Conservation (phyloP, 30 jellyfish, hydroid and myxozoan genomes). For the Aurelia coerulea region DNA sequence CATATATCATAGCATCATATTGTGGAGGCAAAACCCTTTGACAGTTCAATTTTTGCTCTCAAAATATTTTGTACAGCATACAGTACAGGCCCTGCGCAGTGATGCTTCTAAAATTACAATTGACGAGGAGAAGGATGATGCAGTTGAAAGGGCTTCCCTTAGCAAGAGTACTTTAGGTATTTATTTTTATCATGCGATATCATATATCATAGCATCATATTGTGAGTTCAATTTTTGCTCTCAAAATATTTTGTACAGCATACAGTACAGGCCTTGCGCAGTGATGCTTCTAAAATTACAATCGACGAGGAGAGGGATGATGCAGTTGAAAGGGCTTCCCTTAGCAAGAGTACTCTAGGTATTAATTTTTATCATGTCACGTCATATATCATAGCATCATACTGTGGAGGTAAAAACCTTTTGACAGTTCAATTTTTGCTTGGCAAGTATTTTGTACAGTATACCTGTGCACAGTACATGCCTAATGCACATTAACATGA, state of each 20-base stretch:
- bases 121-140: slow-evolving; percentile 66
- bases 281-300: slow-evolving; percentile 70
- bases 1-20: not conserved
- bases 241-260: too few species aligned
- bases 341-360: not conserved
- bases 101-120: slow-evolving; percentile 67
- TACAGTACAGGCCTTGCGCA: not conserved
- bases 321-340: slow-evolving; percentile 26
- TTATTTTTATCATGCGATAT: not conserved
- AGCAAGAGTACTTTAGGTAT: slow-evolving; percentile 45
- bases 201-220: not conserved
- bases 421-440: too few species aligned
- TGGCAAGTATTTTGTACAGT: too few species aligned
- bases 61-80: too few species aligned
- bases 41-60: too few species aligned
- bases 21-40: too few species aligned
- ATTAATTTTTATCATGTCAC: too few species aligned
- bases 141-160: slow-evolving; percentile 26
- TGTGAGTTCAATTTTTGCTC: too few species aligned
- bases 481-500: too few species aligned
- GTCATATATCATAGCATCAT: too few species aligned
- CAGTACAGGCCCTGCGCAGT: not conserved
- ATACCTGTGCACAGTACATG: too few species aligned
- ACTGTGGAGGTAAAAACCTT: too few species aligned
- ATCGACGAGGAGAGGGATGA: slow-evolving; percentile 70